Conservation (phyloP, 2,797 vertebrate genomes). For the Taenioides sp. region DNA sequence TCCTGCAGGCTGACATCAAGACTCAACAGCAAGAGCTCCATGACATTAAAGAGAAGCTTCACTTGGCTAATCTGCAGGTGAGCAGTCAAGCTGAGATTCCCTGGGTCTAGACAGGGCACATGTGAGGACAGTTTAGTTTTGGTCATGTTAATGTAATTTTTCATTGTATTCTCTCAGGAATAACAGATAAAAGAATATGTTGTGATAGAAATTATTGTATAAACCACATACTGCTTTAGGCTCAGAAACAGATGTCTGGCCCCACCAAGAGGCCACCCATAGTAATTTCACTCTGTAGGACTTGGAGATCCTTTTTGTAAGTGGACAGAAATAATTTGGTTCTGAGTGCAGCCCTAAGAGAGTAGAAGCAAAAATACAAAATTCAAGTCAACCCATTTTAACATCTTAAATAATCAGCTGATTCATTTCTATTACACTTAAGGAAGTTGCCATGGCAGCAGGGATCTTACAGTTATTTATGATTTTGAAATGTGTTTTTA, state of each 20-base stretch:
- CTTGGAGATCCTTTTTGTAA: background rate
- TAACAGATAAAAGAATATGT: background rate
- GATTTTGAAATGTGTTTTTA: slow-evolving; percentile 18
- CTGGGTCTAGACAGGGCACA: background rate
- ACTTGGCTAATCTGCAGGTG: slow-evolving; percentile 82
- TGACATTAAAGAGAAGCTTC: slow-evolving; percentile 88
- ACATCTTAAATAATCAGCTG: too few species aligned
- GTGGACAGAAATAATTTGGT: background rate
- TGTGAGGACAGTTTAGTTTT: background rate
- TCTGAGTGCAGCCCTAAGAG: too few species aligned
- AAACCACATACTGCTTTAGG: background rate
- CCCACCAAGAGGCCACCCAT: slow-evolving; percentile 54
- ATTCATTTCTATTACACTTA: background rate
- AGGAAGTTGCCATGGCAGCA: background rate
- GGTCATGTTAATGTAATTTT: background rate
- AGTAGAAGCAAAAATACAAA: too few species aligned
- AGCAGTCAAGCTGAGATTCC: slow-evolving; percentile 41
- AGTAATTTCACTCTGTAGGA: slow-evolving; percentile 22
- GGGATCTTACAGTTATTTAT: background rate
- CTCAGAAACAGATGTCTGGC: slow-evolving; percentile 35
- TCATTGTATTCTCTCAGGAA: background rate
- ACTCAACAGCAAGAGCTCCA: slow-evolving; percentile 85
- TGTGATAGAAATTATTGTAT: background rate
- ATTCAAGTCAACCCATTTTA: too few species aligned
- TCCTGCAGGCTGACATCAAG: slow-evolving; percentile 86